phyloP scores from a whole-genome alignment of 2,888 invertebrate genomes.

The Lasioglossum oenotherae region DNA sequence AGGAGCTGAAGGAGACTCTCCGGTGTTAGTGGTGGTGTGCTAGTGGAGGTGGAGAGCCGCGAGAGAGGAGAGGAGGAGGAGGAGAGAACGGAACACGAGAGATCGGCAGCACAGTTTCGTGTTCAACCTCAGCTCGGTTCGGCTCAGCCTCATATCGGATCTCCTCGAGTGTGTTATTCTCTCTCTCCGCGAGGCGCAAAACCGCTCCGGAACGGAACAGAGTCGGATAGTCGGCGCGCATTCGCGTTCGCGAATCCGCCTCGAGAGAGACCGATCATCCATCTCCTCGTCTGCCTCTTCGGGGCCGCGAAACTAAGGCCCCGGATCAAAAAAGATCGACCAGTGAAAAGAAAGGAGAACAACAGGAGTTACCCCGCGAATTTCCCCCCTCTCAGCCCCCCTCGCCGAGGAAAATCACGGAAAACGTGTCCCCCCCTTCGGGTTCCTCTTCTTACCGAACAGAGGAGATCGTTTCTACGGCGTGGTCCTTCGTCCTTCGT shows the following conservation, averaged over 20 bases:
- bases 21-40: slow-evolving; percentile 57
- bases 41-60: slow-evolving; percentile 52
- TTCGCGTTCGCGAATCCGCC: not conserved
- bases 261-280: not conserved
- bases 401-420: not conserved
- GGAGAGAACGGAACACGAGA: slow-evolving; percentile 78
- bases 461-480: not conserved
- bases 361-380: not conserved
- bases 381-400: not conserved
- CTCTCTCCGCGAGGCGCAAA: slow-evolving; percentile 13
- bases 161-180: slow-evolving; percentile 42
- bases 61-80: slow-evolving; percentile 59
- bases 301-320: not conserved
- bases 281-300: not conserved
- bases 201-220: not conserved
- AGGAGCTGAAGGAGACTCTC: slow-evolving; percentile 68
- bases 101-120: slow-evolving; percentile 81
- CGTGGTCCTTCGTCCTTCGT: slow-evolving; percentile 3
- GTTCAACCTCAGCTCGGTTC: slow-evolving; percentile 74
- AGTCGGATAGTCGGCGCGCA: slow-evolving; percentile 12
- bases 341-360: not conserved
- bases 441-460: too few species aligned
- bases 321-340: not conserved
- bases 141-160: slow-evolving; percentile 72
- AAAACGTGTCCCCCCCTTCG: not conserved